Conservation (phyloP, 2,113 vertebrate species). For the Connochaetes taurinus region DNA sequence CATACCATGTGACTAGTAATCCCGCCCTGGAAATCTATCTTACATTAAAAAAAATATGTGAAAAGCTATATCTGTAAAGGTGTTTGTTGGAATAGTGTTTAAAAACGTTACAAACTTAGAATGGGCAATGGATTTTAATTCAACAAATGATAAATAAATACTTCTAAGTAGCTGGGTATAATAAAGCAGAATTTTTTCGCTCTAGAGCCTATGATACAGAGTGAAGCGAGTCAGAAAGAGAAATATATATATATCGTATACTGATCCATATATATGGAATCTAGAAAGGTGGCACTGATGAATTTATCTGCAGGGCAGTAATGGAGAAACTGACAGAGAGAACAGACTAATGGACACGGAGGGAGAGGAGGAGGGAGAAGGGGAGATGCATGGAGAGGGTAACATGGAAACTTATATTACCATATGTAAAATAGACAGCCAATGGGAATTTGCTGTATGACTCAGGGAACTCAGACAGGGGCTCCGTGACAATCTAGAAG, state of each 20-base stretch:
- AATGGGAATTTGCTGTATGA: not conserved
- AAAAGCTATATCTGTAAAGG: not conserved
- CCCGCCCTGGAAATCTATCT: not conserved
- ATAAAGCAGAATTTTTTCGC: not conserved
- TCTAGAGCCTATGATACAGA: not conserved
- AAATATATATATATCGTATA: not conserved
- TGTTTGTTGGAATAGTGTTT: not conserved
- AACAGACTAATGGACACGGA: not conserved
- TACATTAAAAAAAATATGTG: slow-evolving; percentile 14
- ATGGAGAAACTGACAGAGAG: not conserved
- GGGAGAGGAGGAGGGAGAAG: not conserved
- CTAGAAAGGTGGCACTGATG: not conserved
- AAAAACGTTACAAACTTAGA: not conserved
- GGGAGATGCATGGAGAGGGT: not conserved
- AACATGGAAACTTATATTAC: not conserved
- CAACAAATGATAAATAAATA: not conserved
- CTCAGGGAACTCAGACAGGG: not conserved
- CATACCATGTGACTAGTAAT: not conserved
- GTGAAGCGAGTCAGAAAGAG: not conserved
- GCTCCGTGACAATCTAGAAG: not conserved
- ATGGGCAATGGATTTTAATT: not conserved
- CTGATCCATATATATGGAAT: not conserved
- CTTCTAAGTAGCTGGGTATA: not conserved
- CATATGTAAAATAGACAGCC: not conserved
- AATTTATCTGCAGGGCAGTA: not conserved